A percentile compares a stretch with the other conserved stretches of the same genome.
Conservation (phyloP, 2,888 invertebrate species). For the Drosophila tripunctata region DNA sequence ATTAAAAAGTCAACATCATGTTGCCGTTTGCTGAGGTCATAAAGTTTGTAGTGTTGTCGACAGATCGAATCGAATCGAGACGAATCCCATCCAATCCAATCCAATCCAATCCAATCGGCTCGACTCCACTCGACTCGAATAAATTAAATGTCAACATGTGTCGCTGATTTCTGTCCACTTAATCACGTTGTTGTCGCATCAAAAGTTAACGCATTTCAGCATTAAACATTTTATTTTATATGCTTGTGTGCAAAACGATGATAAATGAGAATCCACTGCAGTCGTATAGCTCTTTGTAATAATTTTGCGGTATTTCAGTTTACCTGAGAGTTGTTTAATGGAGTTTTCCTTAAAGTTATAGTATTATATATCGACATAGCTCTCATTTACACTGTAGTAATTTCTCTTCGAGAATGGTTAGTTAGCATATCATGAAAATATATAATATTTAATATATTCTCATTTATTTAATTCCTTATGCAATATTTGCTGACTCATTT, state of each 20-base stretch:
- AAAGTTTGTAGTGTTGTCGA: conserved; percentile 11
- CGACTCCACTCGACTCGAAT: conserved; percentile 33
- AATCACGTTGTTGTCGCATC: conserved; percentile 65
- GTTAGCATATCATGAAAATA: too few relatives aligned
- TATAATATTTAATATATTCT: not conserved
- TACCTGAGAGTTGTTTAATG: not conserved
- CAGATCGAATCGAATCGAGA: not conserved
- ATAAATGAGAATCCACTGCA: conserved; percentile 43
- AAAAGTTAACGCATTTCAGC: conserved; percentile 28
- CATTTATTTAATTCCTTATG: not conserved
- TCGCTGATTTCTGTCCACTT: conserved; percentile 54
- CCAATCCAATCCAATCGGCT: not conserved
- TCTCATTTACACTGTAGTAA: too few relatives aligned
- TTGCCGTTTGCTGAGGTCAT: conserved; percentile 7
- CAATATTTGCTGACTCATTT: not conserved
- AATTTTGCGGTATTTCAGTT: not conserved
- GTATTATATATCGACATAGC: too few relatives aligned
- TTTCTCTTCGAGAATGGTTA: not conserved
- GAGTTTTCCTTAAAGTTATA: not conserved
- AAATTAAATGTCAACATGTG: conserved; percentile 75
- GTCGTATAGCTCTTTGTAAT: not conserved
- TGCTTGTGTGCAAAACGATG: conserved; percentile 22
- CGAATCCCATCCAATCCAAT: not conserved
- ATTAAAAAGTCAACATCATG: conserved; percentile 57
- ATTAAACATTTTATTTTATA: conserved; percentile 27